phyloP scores from a whole-genome alignment of 2,888 invertebrate species.

The Lochmaea crataegi region DNA sequence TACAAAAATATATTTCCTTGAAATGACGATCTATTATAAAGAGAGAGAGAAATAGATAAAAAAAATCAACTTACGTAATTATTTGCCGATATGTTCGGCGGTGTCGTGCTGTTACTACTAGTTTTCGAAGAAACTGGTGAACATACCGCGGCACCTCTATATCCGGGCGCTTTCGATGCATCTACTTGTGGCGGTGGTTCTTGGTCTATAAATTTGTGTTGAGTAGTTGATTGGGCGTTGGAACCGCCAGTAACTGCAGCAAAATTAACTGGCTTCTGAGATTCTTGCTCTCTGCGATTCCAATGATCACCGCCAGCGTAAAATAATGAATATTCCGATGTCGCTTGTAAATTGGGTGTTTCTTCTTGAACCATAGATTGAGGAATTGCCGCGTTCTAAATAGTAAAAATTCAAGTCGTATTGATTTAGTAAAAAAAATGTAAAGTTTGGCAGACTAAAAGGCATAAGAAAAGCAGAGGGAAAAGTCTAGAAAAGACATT shows the following conservation, averaged over 20 bases:
- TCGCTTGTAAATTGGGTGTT: constrained; percentile 60
- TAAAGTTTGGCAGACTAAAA: too few relatives aligned
- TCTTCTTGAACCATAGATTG: constrained; percentile 34
- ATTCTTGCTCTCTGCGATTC: constrained; percentile 68
- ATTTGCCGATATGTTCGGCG: constrained; percentile 63
- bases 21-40: neutral
- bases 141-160: constrained; percentile 82
- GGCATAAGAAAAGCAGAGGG: too few relatives aligned
- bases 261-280: constrained; percentile 75
- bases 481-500: too few relatives aligned
- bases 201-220: constrained; percentile 68
- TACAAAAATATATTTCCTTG: constrained; percentile 8
- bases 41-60: neutral
- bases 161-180: constrained; percentile 91
- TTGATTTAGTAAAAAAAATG: too few relatives aligned
- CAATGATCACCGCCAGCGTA: constrained; percentile 77
- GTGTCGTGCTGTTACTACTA: constrained; percentile 69
- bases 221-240: constrained; percentile 55
- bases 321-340: constrained; percentile 89
- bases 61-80: constrained; percentile 36
- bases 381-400: constrained; percentile 16
- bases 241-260: constrained; percentile 75
- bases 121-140: constrained; percentile 79
- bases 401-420: constrained; percentile 1
- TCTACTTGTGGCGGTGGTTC: constrained; percentile 77